Percentiles rank a stretch among this genome's conserved stretches.
These are phyloP conservation scores for Tricholaema leucomelas DNA, from an alignment of 2,113 vertebrate species.

Conservation along the genomic window DNA sequence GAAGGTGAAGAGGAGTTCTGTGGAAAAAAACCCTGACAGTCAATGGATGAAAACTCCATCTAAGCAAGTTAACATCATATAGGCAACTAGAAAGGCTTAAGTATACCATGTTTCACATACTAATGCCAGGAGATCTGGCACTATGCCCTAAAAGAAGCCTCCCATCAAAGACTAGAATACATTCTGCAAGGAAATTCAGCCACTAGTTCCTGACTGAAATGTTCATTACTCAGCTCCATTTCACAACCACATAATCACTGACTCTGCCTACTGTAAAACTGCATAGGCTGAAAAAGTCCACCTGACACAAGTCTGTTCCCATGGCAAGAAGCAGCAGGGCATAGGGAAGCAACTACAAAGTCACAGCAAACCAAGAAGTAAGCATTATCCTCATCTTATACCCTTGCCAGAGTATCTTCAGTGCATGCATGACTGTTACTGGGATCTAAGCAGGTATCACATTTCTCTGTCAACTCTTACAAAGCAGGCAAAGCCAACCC, in stretches of 20 bases:
- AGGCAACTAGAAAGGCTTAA: not conserved
- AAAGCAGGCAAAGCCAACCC: not conserved
- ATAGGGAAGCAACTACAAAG: not conserved
- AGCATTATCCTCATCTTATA: not conserved
- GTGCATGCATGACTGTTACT: not conserved
- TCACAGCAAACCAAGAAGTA: not conserved
- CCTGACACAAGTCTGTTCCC: not conserved
- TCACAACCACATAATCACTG: not conserved
- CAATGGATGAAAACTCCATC: not conserved
- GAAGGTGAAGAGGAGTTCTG: not conserved
- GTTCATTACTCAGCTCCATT: not conserved
- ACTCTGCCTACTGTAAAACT: not conserved
- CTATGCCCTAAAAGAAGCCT: not conserved
- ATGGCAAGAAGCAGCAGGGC: not conserved
- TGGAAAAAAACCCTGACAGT: not conserved
- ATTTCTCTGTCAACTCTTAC: not conserved
- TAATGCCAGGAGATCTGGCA: not conserved
- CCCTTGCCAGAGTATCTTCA: not conserved
- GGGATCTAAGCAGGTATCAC: not conserved
- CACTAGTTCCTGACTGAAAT: not conserved
- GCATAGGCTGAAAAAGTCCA: not conserved
- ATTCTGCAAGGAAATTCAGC: not conserved
- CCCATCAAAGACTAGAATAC: not conserved
- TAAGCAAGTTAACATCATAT: not conserved
- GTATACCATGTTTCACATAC: not conserved